Conservation (phyloP, 2,113 vertebrate species). For the Cariama cristata region DNA sequence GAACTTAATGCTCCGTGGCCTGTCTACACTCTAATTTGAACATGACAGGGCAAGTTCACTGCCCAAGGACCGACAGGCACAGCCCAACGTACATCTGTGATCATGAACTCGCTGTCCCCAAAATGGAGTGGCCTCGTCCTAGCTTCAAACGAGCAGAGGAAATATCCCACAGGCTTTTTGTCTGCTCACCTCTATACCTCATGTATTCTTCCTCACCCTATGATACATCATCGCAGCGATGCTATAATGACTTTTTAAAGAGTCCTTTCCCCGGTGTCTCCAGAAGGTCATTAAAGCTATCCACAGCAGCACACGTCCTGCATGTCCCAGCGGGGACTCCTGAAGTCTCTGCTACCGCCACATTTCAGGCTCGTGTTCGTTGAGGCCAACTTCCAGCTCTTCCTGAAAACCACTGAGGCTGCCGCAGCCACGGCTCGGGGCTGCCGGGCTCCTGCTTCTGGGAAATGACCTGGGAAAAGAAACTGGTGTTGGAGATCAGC, state of each 20-base stretch:
- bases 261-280: not conserved
- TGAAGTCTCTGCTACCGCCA: not conserved
- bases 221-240: not conserved
- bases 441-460: not conserved
- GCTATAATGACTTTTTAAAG: not conserved
- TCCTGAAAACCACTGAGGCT: not conserved
- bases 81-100: not conserved
- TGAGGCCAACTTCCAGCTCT: not conserved
- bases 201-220: not conserved
- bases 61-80: not conserved
- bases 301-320: not conserved
- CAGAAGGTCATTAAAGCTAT: not conserved
- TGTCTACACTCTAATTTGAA: conserved; percentile 43
- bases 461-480: not conserved
- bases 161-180: not conserved
- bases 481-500: not conserved
- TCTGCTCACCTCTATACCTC: not conserved
- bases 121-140: not conserved
- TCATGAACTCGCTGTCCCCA: not conserved
- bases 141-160: not conserved
- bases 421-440: not conserved
- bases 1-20: not conserved
- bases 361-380: not conserved
- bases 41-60: conserved; percentile 19
- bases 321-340: not conserved